Percentiles rank a stretch among this genome's conserved stretches.
Conservation (phyloP, 2,888 invertebrate species). For the Ceramica pisi region DNA sequence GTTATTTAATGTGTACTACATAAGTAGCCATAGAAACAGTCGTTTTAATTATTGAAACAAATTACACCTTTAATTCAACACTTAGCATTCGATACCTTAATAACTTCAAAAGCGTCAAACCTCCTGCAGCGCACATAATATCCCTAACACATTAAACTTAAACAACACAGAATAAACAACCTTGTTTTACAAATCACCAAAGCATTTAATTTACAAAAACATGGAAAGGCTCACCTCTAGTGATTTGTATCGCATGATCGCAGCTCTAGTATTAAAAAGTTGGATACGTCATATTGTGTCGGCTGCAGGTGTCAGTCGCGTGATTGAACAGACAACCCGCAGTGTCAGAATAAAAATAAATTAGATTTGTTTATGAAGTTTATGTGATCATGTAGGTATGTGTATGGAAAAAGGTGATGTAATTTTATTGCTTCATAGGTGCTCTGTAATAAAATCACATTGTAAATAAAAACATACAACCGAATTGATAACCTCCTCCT, state of each 20-base stretch:
- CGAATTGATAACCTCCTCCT: too few species aligned
- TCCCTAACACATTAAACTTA: slow-evolving; percentile 26
- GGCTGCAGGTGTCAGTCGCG: slow-evolving; percentile 49
- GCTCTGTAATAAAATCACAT: too few species aligned
- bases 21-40: not conserved
- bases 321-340: slow-evolving; percentile 67
- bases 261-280: slow-evolving; percentile 61
- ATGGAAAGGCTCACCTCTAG: slow-evolving; percentile 46
- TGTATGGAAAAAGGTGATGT: not conserved
- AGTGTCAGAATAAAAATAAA: slow-evolving; percentile 36
- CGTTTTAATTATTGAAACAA: slow-evolving; percentile 16
- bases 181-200: slow-evolving; percentile 51
- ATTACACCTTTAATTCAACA: slow-evolving; percentile 13
- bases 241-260: slow-evolving; percentile 64
- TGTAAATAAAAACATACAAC: too few species aligned
- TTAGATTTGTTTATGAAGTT: slow-evolving; percentile 7
- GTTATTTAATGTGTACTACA: not conserved
- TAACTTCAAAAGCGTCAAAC: slow-evolving; percentile 29
- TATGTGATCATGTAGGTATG: slow-evolving; percentile 10
- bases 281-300: slow-evolving; percentile 50
- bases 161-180: slow-evolving; percentile 38
- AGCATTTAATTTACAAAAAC: slow-evolving; percentile 43
- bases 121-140: slow-evolving; percentile 45
- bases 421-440: not conserved
- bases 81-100: slow-evolving; percentile 1